Conservation (phyloP, 2,888 invertebrate genomes). For the Automeris io region DNA sequence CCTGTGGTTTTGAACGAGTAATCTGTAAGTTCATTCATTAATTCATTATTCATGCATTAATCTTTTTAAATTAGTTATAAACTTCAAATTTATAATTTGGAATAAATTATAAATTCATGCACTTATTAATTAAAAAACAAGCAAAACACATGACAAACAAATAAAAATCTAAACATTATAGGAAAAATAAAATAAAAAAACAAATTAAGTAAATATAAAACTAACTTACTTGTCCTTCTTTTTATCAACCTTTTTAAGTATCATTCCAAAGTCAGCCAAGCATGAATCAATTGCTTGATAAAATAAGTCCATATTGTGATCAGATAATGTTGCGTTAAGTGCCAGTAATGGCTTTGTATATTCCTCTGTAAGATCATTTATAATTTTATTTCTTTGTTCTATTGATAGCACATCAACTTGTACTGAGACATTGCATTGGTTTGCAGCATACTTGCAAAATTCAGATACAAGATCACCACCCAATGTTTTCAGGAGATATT, state of each 20-base stretch:
- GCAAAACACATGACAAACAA: no score
- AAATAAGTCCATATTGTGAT: slow-evolving; percentile 87
- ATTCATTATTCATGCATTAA: no score
- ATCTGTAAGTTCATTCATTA: no score
- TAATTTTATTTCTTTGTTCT: slow-evolving; percentile 83
- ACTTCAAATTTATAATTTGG: no score
- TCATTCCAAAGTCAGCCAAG: slow-evolving; percentile 84
- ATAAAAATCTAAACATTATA: no score
- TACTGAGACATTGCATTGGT: slow-evolving; percentile 81
- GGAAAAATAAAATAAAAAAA: no score
- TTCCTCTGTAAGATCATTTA: slow-evolving; percentile 82
- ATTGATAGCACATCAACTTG: slow-evolving; percentile 78
- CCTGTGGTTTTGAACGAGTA: slow-evolving; percentile 86
- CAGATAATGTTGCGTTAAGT: slow-evolving; percentile 82
- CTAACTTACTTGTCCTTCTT: slow-evolving; percentile 83
- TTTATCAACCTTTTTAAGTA: slow-evolving; percentile 92
- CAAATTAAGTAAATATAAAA: slow-evolving; percentile 6
- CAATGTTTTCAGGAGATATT: slow-evolving; percentile 90
- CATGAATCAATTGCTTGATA: slow-evolving; percentile 84
- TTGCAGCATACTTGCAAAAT: slow-evolving; percentile 86
- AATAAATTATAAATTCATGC: no score
- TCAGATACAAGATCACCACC: slow-evolving; percentile 89
- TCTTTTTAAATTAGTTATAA: no score
- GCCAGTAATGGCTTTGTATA: slow-evolving; percentile 80
- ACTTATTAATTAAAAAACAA: no score